Evolutionary conservation across 2,797 vertebrate genomes (phyloP).

Genomic region (Neoniphon sammara): DNA sequence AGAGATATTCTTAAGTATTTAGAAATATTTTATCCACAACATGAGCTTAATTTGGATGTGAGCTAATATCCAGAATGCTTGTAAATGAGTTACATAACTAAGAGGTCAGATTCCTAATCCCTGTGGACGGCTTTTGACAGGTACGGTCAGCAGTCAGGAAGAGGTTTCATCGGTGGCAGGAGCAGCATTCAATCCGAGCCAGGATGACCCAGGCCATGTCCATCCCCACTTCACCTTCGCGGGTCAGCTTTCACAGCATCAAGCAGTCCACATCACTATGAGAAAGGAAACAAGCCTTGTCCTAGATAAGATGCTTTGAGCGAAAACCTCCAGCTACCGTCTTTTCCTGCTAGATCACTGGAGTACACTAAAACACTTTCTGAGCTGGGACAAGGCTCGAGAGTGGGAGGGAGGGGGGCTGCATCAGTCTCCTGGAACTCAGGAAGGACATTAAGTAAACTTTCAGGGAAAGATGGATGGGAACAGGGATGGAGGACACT

Average conservation of each 20-base stretch:
- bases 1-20: too few relatives aligned
- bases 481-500: conserved; percentile 48
- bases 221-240: conserved; percentile 93
- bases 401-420: conserved; percentile 25
- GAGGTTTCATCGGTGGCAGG: conserved; percentile 94
- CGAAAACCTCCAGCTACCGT: conserved; percentile 42
- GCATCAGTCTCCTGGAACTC: conserved; percentile 57
- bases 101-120: neutral
- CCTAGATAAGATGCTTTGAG: conserved; percentile 26
- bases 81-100: neutral
- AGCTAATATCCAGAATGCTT: neutral
- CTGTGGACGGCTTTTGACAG: conserved; percentile 68
- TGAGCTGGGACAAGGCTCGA: conserved; percentile 29
- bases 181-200: conserved; percentile 92
- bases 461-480: conserved; percentile 42
- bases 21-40: neutral
- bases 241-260: conserved; percentile 88
- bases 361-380: conserved; percentile 53
- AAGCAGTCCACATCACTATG: conserved; percentile 92
- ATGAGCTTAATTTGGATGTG: too few relatives aligned
- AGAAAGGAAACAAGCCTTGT: conserved; percentile 57
- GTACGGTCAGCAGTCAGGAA: conserved; percentile 92
- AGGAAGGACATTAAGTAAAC: conserved; percentile 52
- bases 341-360: conserved; percentile 56
- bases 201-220: conserved; percentile 93